Evolutionary conservation across 2,888 invertebrate species (phyloP).

Genomic region (Polyploca ridens): DNA sequence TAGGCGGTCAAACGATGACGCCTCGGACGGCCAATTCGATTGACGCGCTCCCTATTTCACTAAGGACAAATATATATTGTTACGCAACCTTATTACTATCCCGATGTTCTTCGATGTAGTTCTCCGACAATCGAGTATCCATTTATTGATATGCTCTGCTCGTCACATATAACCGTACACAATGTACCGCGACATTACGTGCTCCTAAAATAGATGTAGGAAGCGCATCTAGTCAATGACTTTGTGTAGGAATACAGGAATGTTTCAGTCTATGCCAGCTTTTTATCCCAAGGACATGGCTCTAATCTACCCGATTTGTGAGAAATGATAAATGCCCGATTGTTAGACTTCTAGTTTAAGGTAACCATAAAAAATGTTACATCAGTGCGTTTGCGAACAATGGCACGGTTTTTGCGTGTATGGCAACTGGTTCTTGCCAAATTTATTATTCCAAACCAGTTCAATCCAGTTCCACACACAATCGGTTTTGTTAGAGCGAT

Average conservation of each 20-base stretch:
- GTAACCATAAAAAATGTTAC: not conserved
- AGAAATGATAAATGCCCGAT: not conserved
- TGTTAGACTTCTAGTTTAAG: not conserved
- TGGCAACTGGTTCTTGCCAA: slow-evolving; percentile 35
- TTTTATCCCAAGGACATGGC: not conserved
- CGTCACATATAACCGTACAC: not conserved
- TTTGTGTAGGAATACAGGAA: slow-evolving; percentile 6
- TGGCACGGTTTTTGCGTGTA: slow-evolving; percentile 13
- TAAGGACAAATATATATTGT: slow-evolving; percentile 15
- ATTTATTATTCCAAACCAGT: slow-evolving; percentile 45
- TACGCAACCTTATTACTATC: slow-evolving; percentile 11
- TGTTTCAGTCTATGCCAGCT: slow-evolving; percentile 9
- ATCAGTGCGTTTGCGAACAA: slow-evolving; percentile 8
- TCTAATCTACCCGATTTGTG: not conserved
- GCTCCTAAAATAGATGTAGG: slow-evolving; percentile 16
- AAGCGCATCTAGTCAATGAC: slow-evolving; percentile 11
- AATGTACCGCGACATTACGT: not conserved
- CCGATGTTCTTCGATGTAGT: slow-evolving; percentile 14
- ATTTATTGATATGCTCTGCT: slow-evolving; percentile 2
- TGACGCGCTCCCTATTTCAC: slow-evolving; percentile 20
- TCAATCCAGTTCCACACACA: slow-evolving; percentile 32
- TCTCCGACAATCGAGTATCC: slow-evolving; percentile 7
- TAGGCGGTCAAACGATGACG: slow-evolving; percentile 16
- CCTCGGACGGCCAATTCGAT: slow-evolving; percentile 21
- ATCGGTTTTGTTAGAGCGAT: slow-evolving; percentile 8